Base-by-base conservation (phyloP, 2,797 vertebrate species). In the Pangasius sanitwongsei region DNA sequence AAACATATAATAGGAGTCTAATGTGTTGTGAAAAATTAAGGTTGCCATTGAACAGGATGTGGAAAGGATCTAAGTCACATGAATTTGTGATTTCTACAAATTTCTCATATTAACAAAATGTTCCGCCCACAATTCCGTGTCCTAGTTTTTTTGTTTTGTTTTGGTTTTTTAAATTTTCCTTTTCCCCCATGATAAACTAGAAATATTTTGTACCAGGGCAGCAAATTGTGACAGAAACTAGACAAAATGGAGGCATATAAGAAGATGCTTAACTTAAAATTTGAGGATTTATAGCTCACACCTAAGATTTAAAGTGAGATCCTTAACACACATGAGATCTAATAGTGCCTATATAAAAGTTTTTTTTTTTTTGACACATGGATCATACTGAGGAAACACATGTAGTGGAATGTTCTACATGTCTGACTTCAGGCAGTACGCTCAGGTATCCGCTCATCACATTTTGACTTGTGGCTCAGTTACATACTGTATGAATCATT, bases 401-500 rank as follows among this genome's bases (percentile, higher is more conserved):
- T 31, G 57, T 7, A 69, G 53, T 44, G 41, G 12, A 75, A 63
- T 44, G 53, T 77, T 41, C 25, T 48, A 74, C 20, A 23, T 6
- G 50, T 18, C 80, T 88, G 15, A 57, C 70, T 85, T 28, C 20
- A 41, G 74, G 82, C 83, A 75, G 8, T 77, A 18, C 28, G 57
- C 57, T 78, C 59, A 34, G 82, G 48, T 88, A 41, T 86, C 37
- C 13, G 31, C 83, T 72, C 83, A 25, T 78, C 87, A 69, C 23
- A 72, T 88, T 50, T 48, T 31, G 55, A 74, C 65, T 59, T 6
- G 9, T 88, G 57, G 37, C 48, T 80, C 6, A 3, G 44, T 86
- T 41, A 18, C 57, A 74, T 86, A 85, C 65, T 2, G 5, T 86
- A 82, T 81, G 53, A 86, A 86, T 82, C 37, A 89, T 86, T 80